Evolutionary conservation across 2,113 vertebrate genomes (phyloP).

Genomic region (Diadophis punctatus): DNA sequence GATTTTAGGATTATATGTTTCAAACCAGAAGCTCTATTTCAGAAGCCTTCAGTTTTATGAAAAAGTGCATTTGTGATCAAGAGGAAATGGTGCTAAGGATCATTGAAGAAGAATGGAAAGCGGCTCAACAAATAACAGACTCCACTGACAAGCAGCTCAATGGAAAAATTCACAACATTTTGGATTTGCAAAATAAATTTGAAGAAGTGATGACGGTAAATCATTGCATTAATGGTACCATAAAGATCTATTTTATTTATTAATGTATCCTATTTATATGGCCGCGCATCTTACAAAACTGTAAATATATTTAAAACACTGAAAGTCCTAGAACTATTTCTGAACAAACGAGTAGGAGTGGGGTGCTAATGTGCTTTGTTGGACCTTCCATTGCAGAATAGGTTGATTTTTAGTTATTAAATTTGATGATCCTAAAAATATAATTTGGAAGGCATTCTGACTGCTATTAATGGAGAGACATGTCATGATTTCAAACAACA

Average conservation of each 20-base stretch:
- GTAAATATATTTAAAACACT: background rate
- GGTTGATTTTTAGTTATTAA: background rate
- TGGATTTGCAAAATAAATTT: constrained; percentile 40
- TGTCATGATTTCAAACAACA: background rate
- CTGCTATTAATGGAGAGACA: background rate
- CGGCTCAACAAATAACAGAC: constrained; percentile 32
- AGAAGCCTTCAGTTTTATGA: constrained; percentile 52
- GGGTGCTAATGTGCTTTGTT: background rate
- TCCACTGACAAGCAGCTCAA: constrained; percentile 20
- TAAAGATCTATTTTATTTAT: background rate
- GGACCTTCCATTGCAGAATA: background rate
- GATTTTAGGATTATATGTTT: constrained; percentile 49
- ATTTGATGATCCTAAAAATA: background rate
- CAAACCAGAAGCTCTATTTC: constrained; percentile 50
- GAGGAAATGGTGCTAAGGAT: constrained; percentile 45
- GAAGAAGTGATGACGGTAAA: constrained; percentile 14
- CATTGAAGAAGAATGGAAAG: constrained; percentile 44
- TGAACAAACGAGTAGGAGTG: background rate
- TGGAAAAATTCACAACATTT: background rate
- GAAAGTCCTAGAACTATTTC: background rate
- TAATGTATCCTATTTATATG: background rate
- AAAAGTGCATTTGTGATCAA: constrained; percentile 54
- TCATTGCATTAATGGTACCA: background rate
- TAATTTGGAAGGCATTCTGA: background rate
- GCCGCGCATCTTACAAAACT: background rate